Evolutionary conservation across 2,797 vertebrate genomes (phyloP).

Genomic region (Pseudocheirus occidentalis): DNA sequence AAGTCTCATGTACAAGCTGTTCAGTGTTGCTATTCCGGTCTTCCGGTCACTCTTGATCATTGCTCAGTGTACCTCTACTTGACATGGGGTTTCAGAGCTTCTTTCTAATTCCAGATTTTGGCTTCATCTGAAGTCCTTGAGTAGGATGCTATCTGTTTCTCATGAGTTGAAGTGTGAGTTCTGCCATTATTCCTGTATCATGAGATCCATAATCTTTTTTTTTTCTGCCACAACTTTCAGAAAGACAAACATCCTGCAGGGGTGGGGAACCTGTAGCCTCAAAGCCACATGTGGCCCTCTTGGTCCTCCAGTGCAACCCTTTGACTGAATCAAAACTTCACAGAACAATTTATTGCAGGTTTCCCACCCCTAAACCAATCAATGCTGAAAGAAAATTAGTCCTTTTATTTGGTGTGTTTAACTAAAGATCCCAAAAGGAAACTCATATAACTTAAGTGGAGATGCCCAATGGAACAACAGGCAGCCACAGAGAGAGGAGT

Average conservation of each 20-base stretch:
- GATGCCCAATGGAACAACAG: too few relatives aligned
- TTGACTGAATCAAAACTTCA: too few relatives aligned
- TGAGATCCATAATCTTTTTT: background rate
- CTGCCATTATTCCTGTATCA: background rate
- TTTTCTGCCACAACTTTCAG: background rate
- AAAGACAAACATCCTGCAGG: background rate
- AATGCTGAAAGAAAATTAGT: too few relatives aligned
- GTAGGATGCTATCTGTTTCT: background rate
- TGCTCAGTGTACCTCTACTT: background rate
- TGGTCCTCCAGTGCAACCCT: too few relatives aligned
- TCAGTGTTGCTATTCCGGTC: background rate
- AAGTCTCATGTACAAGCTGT: background rate
- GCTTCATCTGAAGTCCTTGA: background rate
- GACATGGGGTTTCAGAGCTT: background rate
- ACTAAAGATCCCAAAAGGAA: too few relatives aligned
- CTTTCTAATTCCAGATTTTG: background rate
- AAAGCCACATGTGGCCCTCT: too few relatives aligned
- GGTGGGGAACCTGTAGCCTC: too few relatives aligned
- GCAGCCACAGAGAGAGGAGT: too few relatives aligned
- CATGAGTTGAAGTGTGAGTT: background rate
- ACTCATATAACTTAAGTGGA: too few relatives aligned
- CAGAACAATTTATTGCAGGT: too few relatives aligned
- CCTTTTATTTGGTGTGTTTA: too few relatives aligned
- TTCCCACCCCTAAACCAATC: too few relatives aligned
- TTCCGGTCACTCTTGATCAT: background rate